A percentile compares a stretch with the other conserved stretches of the same genome.
These are phyloP conservation scores for Acrocera orbiculus DNA, from an alignment of 2,888 invertebrate species.

Conservation along the genomic window DNA sequence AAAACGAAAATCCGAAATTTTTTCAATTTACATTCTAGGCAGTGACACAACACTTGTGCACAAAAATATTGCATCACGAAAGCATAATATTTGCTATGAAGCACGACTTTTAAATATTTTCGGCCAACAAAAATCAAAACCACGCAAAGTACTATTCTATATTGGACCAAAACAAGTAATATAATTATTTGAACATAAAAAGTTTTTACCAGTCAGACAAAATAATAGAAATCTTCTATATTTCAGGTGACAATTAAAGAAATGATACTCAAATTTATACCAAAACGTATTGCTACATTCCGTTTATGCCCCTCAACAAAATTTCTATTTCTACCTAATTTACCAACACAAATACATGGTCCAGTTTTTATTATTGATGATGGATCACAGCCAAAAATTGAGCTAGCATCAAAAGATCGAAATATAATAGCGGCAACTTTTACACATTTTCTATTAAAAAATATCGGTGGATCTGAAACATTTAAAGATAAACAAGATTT, in stretches of 20 bases:
- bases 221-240: constrained; percentile 11
- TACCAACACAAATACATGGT: constrained; percentile 33
- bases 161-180: constrained; percentile 70
- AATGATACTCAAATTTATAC: constrained; percentile 81
- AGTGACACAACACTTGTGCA: constrained; percentile 68
- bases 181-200: background rate
- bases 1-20: too few relatives aligned
- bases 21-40: constrained; percentile 31
- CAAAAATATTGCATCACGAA: constrained; percentile 69
- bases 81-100: constrained; percentile 74
- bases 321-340: constrained; percentile 43
- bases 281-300: constrained; percentile 78
- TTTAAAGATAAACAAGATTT: constrained; percentile 72
- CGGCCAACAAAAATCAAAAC: constrained; percentile 38
- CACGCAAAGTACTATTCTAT: constrained; percentile 76
- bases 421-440: constrained; percentile 87
- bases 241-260: constrained; percentile 68
- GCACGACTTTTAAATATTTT: constrained; percentile 51
- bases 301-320: constrained; percentile 88
- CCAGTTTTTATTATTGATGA: constrained; percentile 70
- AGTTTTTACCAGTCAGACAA: background rate
- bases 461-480: constrained; percentile 88
- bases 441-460: constrained; percentile 76
- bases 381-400: constrained; percentile 74
- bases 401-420: constrained; percentile 64